phyloP scores from a whole-genome alignment of 2,888 invertebrate species.

The Dolomedes plantarius region DNA sequence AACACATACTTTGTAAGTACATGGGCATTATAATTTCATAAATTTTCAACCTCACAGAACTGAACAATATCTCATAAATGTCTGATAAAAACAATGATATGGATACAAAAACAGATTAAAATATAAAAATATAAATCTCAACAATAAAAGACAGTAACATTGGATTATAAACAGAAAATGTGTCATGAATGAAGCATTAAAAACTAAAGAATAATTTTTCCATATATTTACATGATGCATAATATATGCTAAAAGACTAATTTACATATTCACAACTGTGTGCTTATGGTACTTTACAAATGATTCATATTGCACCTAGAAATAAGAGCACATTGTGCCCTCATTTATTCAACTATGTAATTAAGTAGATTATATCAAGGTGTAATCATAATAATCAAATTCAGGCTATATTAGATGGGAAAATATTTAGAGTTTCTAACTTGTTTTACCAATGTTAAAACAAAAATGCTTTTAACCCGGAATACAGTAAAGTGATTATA shows the following conservation, averaged over 20 bases:
- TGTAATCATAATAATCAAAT: too few species aligned
- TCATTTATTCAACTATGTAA: not conserved
- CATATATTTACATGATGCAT: not conserved
- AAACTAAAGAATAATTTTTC: not conserved
- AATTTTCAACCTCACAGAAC: too few species aligned
- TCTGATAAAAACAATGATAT: not conserved
- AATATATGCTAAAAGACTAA: not conserved
- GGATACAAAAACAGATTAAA: not conserved
- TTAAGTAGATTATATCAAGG: not conserved
- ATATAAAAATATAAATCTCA: too few species aligned
- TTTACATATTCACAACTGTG: conserved; percentile 15
- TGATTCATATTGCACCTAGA: conserved; percentile 2
- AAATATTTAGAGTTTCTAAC: too few species aligned
- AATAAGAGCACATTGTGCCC: not conserved
- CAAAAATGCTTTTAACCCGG: too few species aligned
- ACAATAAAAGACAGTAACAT: not conserved
- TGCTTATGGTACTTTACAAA: not conserved
- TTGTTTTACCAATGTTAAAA: too few species aligned
- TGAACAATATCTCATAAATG: too few species aligned
- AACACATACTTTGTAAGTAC: too few species aligned
- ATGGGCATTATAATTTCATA: too few species aligned
- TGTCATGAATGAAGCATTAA: not conserved
- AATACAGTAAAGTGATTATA: too few species aligned
- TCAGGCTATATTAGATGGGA: too few species aligned
- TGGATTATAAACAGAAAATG: not conserved